Conservation (phyloP, 2,888 invertebrate species). For the Phlogophora meticulosa region DNA sequence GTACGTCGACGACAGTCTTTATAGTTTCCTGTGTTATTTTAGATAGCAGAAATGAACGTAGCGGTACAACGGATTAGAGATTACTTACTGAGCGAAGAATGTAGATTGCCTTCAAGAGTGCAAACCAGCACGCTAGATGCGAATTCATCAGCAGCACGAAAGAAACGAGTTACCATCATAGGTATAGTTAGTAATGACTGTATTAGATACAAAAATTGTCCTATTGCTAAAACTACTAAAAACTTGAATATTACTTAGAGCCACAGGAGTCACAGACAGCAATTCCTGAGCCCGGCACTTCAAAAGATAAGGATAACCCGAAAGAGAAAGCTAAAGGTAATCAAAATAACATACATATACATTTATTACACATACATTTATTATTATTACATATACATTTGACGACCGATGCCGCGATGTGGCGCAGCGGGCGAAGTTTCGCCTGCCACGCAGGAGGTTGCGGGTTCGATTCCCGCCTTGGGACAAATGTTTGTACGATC, state of each 20-base stretch:
- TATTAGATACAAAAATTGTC: not conserved
- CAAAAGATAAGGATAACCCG: slow-evolving; percentile 66
- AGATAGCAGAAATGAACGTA: slow-evolving; percentile 88
- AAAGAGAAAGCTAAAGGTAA: slow-evolving; percentile 69
- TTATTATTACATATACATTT: too few relatives aligned
- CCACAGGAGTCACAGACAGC: slow-evolving; percentile 18
- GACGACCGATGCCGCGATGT: too few relatives aligned
- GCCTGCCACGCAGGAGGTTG: too few relatives aligned
- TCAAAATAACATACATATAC: too few relatives aligned
- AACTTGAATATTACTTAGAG: slow-evolving; percentile 23
- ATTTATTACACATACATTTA: too few relatives aligned
- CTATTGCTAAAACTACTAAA: not conserved
- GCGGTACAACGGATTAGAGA: slow-evolving; percentile 86
- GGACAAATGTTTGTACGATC: too few relatives aligned
- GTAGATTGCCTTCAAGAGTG: slow-evolving; percentile 74
- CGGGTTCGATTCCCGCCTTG: too few relatives aligned
- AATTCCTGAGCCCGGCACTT: slow-evolving; percentile 71
- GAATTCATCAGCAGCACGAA: slow-evolving; percentile 60
- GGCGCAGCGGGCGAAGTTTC: too few relatives aligned
- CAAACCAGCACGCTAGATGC: slow-evolving; percentile 60
- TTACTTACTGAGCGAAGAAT: slow-evolving; percentile 84
- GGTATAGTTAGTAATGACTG: slow-evolving; percentile 67
- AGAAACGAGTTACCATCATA: slow-evolving; percentile 83
- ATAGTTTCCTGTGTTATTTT: slow-evolving; percentile 21
- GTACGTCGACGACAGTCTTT: too few relatives aligned